Base-by-base conservation (phyloP, 2,888 invertebrate genomes). In the Phalangium opilio region DNA sequence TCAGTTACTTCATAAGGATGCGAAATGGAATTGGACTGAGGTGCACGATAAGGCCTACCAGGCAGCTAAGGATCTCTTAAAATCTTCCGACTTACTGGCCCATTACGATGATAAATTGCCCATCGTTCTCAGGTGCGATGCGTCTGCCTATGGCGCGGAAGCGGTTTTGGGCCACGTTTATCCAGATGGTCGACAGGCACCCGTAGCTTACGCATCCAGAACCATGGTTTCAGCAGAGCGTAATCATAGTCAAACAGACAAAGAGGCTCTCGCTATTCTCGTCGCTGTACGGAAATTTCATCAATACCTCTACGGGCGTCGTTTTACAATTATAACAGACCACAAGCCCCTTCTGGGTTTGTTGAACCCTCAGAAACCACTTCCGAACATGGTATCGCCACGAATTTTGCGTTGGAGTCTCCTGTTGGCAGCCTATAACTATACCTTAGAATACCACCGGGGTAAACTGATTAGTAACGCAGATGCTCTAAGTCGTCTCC, bases 181-280 rank as follows among this genome's bases (percentile, higher is more conserved):
- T 11, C 42, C 12, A 3, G 50, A 56, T 43, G 53, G 50, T 5
- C 33, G 48, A 8, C 43, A 51, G 14, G 44, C 49, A n/a, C 55
- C 55, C 8, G 50, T 56, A 11, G 56, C 52, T n/a, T 59, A 50
- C 41, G 51, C 54, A 1, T 59, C 56, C 11, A 45, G 57, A 21
- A 51, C 54, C 7, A 34, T 59, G 8, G 53, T 45, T 10, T 46
- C 40, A n/a, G 46, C 53, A 3, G 57, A 59, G 41, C 48, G 49
- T 42, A 50, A 50, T 17, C 57, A 27, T 27, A 27, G 8, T 27
- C 4, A 27, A 7, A 27, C 8, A 5, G 58, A 59, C 17, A 47
- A 43, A 21, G 42, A 47, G 34, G 36, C 46, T 7, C 35, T 57
- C 39, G 47, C 53, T 8, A 45, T 58, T 14, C 46, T 56, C 8